Percentiles rank a stretch among this genome's conserved stretches.
Evolutionary conservation across 2,888 invertebrate species (phyloP).

Genomic region (Julus scandinavius): DNA sequence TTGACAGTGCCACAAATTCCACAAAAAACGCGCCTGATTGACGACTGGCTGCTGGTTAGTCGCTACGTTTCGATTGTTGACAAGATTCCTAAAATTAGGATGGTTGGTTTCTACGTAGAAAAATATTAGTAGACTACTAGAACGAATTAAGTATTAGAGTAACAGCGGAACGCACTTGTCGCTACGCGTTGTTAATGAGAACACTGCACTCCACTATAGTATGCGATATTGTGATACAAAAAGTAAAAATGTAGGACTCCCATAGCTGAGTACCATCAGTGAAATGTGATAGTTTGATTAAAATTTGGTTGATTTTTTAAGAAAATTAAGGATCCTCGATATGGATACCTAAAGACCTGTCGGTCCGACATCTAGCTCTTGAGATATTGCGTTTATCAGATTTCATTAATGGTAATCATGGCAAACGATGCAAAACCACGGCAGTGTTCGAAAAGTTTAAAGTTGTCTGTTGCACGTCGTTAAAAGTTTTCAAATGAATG

Average conservation of each 20-base stretch:
- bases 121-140: slow-evolving; percentile 39
- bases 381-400: background rate
- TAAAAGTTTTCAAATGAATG: background rate
- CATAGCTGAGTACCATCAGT: slow-evolving; percentile 21
- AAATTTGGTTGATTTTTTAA: background rate
- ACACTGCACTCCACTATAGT: slow-evolving; percentile 12
- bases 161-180: slow-evolving; percentile 17
- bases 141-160: slow-evolving; percentile 24
- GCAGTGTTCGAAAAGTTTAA: background rate
- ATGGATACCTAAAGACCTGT: too few species aligned
- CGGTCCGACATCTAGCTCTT: background rate
- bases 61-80: slow-evolving; percentile 41
- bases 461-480: background rate
- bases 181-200: slow-evolving; percentile 25
- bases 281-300: background rate
- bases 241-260: slow-evolving; percentile 17
- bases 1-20: slow-evolving; percentile 36
- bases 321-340: background rate
- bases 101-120: slow-evolving; percentile 48
- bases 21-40: slow-evolving; percentile 37
- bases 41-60: slow-evolving; percentile 48
- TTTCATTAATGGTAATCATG: slow-evolving; percentile 30
- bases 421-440: background rate
- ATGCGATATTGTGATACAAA: background rate
- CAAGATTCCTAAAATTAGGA: slow-evolving; percentile 28